Evolutionary conservation across 2,888 invertebrate genomes (phyloP), one percentile per base, ranked within the genome.

Genomic region (Pristionchus arcanus): DNA sequence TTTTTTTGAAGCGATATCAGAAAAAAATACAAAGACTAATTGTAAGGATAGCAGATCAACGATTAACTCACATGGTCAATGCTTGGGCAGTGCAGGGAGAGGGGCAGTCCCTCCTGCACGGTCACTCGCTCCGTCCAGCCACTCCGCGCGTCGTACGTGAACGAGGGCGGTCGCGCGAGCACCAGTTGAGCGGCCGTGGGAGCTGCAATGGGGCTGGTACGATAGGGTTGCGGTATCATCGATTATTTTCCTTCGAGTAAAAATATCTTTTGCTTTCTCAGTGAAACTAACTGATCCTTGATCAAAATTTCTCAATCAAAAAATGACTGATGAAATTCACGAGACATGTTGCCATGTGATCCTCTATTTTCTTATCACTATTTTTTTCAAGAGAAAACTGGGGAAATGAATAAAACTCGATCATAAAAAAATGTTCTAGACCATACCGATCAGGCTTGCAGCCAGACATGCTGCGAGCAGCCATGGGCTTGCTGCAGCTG

Each of bases 131-230:
- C 87, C 55, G 31, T 55, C 87, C 87, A 88, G 9, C 55, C 55
- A 37, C 63, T 63, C 59, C 21, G 13, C n/a, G 42, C 28, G 25
- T 88, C 87, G 87, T 88, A 88, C 13, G 31, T 87, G 63, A 92
- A 91, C 19, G 90, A 68, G 25, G 92, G 91, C 37, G 92, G 91
- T 74, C 91, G 91, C 16, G 91, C 92, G 42, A 92, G 90, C 42
- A 92, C 92, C 42, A 92, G 85, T 74, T 92, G 92, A 9, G 63
- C 63, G 53, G 81, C 71, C 21, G 37, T 34, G 13, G 74, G 55
- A 16, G 53, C 87, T 66, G 66, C 1, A 63, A 53, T 42, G 28
- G 37, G 42, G 53, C n/a, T n/a, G 15, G 4, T 49, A 15, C 28
- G 83, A 5, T 19, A 34, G 2, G 21, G 13, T 77, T 31, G 37